Base-by-base conservation (phyloP, 2,888 invertebrate species). In the Cotesia congregata region DNA sequence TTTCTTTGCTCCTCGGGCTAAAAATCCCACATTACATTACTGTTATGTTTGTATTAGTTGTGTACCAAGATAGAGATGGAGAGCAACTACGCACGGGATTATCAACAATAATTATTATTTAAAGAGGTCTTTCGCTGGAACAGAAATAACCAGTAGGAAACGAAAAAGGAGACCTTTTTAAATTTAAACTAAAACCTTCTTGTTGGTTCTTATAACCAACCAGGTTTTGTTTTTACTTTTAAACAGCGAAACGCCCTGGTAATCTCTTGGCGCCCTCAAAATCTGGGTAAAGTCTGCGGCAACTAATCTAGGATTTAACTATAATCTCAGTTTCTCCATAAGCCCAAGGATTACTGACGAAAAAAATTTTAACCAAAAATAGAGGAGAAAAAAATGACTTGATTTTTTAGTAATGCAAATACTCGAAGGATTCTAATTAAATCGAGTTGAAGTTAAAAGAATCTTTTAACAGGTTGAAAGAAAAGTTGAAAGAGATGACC, bases 241-340 rank as follows among this genome's bases (percentile, higher is more conserved):
- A 77, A 77, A 77, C 74, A 74, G 77, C 70, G 41, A 69, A 77
- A 61, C 70, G 74, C 71, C 77, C 74, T 74, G 64, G 74, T 77
- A 77, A 74, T 74, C 77, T 77, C 77, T 77, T 77, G 74, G 77
- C 77, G 77, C 77, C 74, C 77, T 77, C 64, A 39, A 73, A 76
- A 76, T 76, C 76, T 76, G 76, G 77, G 77, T 68, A 61, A 73
- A 74, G 77, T 77, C 77, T 77, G 77, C 71, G 77, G 77, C 61
- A n/a, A 74, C 77, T 77, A 77, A 77, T 77, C 77, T 77, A 30
- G 74, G 77, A 67, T 77, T 77, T 77, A 74, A 77, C 74, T 77
- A 74, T 77, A 77, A 77, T 74, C 77, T 77, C 71, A 77, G 77
- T 77, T 74, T 67, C 77, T 74, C 77, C 77, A 77, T 77, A 77